phyloP scores from a whole-genome alignment of 37 sponge, comb jelly and placozoan genomes.

The Amphimedon queenslandica region DNA sequence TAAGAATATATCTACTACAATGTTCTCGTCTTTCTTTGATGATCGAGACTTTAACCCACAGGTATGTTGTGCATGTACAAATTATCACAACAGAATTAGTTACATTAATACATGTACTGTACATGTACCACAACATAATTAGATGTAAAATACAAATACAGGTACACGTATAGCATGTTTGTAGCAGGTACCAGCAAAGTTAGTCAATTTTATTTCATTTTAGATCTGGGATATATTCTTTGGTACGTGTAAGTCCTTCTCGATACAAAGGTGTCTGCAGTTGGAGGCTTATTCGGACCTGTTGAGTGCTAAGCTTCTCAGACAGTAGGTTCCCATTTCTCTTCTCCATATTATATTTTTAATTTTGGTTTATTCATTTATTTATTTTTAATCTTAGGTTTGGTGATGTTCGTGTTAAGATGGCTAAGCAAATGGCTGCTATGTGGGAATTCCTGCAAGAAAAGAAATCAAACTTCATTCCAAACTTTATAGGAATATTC shows the following conservation, averaged over 20 bases:
- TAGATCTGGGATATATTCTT: constrained; percentile 56
- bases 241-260: constrained; percentile 21
- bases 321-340: not conserved
- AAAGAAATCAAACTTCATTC: constrained; percentile 60
- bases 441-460: constrained; percentile 46
- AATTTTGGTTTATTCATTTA: not conserved
- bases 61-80: not conserved
- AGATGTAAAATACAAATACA: too few species aligned
- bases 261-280: constrained; percentile 36
- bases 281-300: constrained; percentile 34
- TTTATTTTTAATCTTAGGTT: constrained; percentile 29
- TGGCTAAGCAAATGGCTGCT: constrained; percentile 22
- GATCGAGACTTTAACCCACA: constrained; percentile 20
- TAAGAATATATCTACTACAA: constrained; percentile 10
- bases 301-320: constrained; percentile 8
- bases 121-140: too few species aligned
- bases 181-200: too few species aligned
- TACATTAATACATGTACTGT: too few species aligned
- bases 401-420: constrained; percentile 47
- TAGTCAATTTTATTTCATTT: not conserved
- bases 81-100: too few species aligned
- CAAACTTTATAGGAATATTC: constrained; percentile 35
- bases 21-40: constrained; percentile 4
- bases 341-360: not conserved
- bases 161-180: too few species aligned